phyloP scores from a whole-genome alignment of 2,888 invertebrate genomes.

The Idaea dimidiata region DNA sequence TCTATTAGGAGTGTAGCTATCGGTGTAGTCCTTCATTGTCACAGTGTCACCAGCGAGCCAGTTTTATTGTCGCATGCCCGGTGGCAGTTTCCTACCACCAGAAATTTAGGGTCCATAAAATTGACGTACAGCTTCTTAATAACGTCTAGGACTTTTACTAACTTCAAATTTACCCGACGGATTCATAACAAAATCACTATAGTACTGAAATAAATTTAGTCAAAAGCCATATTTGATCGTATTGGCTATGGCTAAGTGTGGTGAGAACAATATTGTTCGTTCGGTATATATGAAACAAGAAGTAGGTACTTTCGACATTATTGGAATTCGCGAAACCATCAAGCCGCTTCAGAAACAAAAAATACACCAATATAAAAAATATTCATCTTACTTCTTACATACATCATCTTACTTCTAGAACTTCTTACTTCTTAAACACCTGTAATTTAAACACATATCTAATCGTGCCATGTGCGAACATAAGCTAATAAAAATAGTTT shows the following conservation, averaged over 20 bases:
- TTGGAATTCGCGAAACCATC: constrained; percentile 51
- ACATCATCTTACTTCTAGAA: not conserved
- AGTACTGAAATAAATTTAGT: constrained; percentile 52
- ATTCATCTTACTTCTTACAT: not conserved
- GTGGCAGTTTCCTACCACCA: constrained; percentile 66
- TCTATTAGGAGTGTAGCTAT: constrained; percentile 47
- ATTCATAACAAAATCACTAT: constrained; percentile 24
- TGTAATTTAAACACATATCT: not conserved
- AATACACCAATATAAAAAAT: not conserved
- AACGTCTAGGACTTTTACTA: constrained; percentile 48
- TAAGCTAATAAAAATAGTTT: too few species aligned
- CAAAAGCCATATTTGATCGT: constrained; percentile 52
- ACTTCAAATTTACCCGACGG: not conserved
- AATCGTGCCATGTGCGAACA: too few species aligned
- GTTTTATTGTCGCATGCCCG: constrained; percentile 70
- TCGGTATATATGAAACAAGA: constrained; percentile 53
- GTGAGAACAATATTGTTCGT: constrained; percentile 59
- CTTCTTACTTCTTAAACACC: not conserved
- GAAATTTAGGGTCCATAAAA: constrained; percentile 75
- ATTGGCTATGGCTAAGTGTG: constrained; percentile 47
- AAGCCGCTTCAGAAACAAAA: constrained; percentile 31
- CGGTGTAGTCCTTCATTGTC: constrained; percentile 58
- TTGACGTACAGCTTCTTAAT: constrained; percentile 74
- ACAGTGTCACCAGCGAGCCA: constrained; percentile 61
- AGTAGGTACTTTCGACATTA: constrained; percentile 45